Base-by-base conservation (phyloP, 2,797 vertebrate species). In the Peromyscus aztecus region DNA sequence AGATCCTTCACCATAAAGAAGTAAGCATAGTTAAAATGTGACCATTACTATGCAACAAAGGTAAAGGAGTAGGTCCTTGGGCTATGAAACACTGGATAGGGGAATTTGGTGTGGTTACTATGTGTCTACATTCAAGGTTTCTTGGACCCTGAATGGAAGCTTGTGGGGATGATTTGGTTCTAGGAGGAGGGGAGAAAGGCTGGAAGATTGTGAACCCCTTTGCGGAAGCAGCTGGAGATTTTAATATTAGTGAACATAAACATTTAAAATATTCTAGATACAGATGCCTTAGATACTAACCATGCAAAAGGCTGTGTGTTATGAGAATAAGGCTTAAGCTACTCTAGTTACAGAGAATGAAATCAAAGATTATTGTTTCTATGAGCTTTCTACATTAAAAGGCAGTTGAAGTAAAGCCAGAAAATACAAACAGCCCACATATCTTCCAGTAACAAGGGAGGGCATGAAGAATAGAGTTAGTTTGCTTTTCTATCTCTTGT, bases 261-360 rank as follows among this genome's bases (percentile, higher is more conserved):
- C 77, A 4, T 76, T 81, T 95, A 29, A 82, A 75, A 31, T 80
- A 67, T 65, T 1, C 46, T 63, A 0, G 78, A 65, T 29, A 6
- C 21, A 91, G 81, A 76, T 92, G 52, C 92, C 95, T 96, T 95
- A 89, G 0, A 12, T 57, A 95, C 21, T 90, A 57, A 37, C 1
- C 13, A 89, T 12, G 31, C 57, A 52, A 14, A 59, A 3, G 0
- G 69, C 61, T 57, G 93, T 29, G 24, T n/a, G 31, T 67, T 85
- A 24, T n/a, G 83, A 85, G 21, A 85, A 3, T 49, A 69, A 69
- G 21, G 10, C 0, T 23, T 37, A 29, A 31, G 21, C 29, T 27
- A 63, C 31, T 77, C 57, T 85, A 17, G 67, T 37, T 29, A 55
- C 24, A 52, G 11, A 85, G 16, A 57, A 40, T 37, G 3, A 49